These are phyloP conservation scores for Ciconia nigra DNA, from an alignment of 2,797 vertebrate genomes.

Conservation along the genomic window DNA sequence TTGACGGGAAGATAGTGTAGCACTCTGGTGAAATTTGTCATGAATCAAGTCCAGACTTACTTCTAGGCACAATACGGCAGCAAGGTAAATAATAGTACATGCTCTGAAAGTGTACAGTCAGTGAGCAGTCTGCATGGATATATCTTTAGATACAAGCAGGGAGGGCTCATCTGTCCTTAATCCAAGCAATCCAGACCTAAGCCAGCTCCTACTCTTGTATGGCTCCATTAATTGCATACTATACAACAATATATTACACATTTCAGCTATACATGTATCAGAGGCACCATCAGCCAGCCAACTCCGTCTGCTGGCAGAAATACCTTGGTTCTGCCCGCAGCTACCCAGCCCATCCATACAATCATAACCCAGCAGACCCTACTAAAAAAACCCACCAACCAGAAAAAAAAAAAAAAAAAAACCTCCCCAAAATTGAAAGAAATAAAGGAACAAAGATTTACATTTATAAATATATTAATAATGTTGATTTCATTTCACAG, in stretches of 20 bases:
- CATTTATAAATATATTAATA: not conserved
- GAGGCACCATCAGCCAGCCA: not conserved
- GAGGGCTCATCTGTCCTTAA: not conserved
- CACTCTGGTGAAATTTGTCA: not conserved
- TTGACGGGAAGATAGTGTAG: not conserved
- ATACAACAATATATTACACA: not conserved
- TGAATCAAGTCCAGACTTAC: not conserved
- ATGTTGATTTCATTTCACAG: not conserved
- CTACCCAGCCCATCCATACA: not conserved
- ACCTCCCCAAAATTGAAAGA: not conserved
- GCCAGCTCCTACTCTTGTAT: not conserved
- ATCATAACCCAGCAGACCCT: not conserved
- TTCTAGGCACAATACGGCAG: rapidly evolving
- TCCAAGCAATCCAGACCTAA: not conserved
- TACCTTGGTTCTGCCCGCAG: not conserved
- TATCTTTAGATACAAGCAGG: not conserved
- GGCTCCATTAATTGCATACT: not conserved
- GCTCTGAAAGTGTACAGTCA: not conserved
- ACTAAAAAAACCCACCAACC: not conserved
- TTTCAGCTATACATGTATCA: not conserved
- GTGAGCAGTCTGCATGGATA: not conserved
- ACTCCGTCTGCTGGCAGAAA: not conserved
- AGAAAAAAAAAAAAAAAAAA: not conserved
- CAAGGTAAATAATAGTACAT: not conserved
- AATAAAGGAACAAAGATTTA: not conserved